These are phyloP conservation scores for Dermochelys coriacea DNA, from an alignment of 2,797 vertebrate genomes.

Conservation along the genomic window DNA sequence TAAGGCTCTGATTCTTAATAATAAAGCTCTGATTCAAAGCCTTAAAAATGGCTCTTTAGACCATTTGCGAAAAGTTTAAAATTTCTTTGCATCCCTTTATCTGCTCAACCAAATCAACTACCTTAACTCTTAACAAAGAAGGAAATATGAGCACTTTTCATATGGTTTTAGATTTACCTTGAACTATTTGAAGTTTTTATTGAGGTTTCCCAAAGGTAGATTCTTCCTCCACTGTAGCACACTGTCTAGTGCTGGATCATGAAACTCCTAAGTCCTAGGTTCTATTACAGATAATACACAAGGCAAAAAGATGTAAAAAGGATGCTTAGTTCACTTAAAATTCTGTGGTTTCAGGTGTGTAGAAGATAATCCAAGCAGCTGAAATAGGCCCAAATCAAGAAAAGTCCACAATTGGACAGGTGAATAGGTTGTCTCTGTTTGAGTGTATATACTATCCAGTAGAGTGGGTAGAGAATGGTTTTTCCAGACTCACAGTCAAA, in stretches of 20 bases:
- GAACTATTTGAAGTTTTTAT: background rate
- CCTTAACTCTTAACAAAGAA: constrained; percentile 2
- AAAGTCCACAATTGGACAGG: background rate
- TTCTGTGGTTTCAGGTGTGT: background rate
- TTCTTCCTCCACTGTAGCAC: constrained; percentile 10
- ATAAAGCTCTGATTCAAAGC: background rate
- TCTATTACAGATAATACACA: constrained; percentile 22
- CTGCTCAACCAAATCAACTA: background rate
- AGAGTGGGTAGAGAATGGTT: background rate
- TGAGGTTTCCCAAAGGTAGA: background rate
- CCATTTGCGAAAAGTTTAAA: background rate
- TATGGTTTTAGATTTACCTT: background rate
- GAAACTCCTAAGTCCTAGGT: background rate
- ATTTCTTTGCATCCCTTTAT: background rate
- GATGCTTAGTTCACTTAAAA: background rate
- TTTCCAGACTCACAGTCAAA: background rate
- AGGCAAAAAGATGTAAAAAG: background rate
- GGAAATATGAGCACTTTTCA: background rate
- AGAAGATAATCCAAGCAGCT: constrained; percentile 23
- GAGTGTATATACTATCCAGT: background rate
- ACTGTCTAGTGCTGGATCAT: background rate
- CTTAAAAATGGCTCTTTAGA: background rate
- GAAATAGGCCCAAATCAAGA: background rate
- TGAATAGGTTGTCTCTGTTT: background rate
- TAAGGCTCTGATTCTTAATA: too few relatives aligned